Base-by-base conservation (phyloP, 2,113 vertebrate species). In the Apteryx owenii region DNA sequence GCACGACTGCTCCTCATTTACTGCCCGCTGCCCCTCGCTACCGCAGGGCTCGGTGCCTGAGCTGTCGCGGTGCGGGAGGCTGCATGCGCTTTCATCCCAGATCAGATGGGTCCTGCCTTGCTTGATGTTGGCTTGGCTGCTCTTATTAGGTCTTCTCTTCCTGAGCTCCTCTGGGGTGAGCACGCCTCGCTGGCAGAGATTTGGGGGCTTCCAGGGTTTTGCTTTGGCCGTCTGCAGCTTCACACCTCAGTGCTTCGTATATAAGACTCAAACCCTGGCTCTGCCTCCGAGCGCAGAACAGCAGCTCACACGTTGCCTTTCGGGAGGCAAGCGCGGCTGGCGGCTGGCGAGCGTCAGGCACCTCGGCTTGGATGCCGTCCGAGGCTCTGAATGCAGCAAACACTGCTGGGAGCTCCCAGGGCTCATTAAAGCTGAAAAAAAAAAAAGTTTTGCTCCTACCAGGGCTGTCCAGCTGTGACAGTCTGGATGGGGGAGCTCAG, bases 51-150 rank as follows among this genome's bases (percentile, higher is more conserved):
- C 51, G 61, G 50, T 80, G 68, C 68, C 54, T 68, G 40, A 46
- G 28, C 56, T 12, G 16, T 5, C 11, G 4, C 4, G 25, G 13
- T 12, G 0, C 2, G 23, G 5, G 53, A 29, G 64, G 20, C 1
- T 18, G 65, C 33, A 42, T 3, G 50, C 36, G 38, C 58, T 54
- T 50, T 18, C 0, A 0, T 23, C 22, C 22, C 8, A 19, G 40
- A n/a, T 15, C 15, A 38, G 22, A 50, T 15, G 26, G 78, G 50
- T 64, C 71, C 71, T 68, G 76, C 81, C 50, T 89, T 38, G 64
- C 58, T 31, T 18, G 19, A n/a, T 12, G 20, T 44, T 81, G 71
- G 7, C 40, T 68, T 50, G 51, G 38, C 81, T 68, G 81, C 26
- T 73, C 73, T 75, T 58, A 46, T 82, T 46, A 46, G 71, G 40